Percentiles rank a stretch among this genome's conserved stretches.
phyloP scores from a whole-genome alignment of 2,113 vertebrate genomes.

The Nothocercus nigrocapillus region DNA sequence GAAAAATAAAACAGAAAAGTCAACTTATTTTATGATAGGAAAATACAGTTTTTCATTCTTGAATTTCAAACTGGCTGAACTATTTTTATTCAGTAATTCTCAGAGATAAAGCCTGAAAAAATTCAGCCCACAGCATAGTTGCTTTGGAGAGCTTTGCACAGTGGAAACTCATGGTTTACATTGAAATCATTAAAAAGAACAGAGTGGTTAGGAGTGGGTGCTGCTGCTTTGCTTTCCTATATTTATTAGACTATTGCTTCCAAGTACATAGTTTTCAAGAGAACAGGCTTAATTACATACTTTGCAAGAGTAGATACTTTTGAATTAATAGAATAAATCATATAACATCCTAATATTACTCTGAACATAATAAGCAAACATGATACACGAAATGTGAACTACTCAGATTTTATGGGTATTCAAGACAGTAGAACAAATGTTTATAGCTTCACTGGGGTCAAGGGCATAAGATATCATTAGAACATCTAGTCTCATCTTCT shows the following conservation, averaged over 20 bases:
- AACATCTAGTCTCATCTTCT: slow-evolving; percentile 43
- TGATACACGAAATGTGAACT: not conserved
- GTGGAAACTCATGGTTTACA: not conserved
- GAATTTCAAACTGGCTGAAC: not conserved
- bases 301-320: not conserved
- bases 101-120: slow-evolving; percentile 21
- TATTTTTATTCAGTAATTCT: slow-evolving; percentile 13
- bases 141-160: not conserved
- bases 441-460: not conserved
- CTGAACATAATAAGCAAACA: not conserved
- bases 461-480: not conserved
- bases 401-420: not conserved
- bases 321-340: not conserved
- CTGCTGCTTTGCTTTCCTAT: not conserved
- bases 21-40: not conserved
- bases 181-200: not conserved
- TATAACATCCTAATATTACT: not conserved
- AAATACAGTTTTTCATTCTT: not conserved
- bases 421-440: not conserved
- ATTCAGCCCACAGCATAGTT: not conserved
- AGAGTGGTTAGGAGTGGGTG: not conserved
- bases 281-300: not conserved
- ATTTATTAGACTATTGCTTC: not conserved
- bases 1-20: not conserved
- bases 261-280: not conserved